Base-by-base conservation (phyloP, 2,113 vertebrate species). In the Cryptotis parvus region DNA sequence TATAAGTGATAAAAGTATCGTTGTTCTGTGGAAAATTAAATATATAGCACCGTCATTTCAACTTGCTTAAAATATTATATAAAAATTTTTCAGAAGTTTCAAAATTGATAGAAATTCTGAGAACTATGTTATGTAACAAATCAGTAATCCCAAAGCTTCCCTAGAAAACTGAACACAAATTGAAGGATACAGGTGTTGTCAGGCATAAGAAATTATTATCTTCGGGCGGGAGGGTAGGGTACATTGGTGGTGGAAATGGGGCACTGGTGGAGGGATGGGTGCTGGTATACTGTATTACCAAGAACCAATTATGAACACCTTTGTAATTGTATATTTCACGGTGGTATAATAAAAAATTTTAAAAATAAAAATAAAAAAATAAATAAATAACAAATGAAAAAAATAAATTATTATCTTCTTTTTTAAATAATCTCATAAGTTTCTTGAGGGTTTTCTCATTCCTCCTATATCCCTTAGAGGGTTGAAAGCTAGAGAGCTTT, bases 1-100 rank as follows among this genome's bases (percentile, higher is more conserved):
- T 94, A 91, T 94, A 96, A 55, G 31, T 31, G 49, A 87, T 74
- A 33, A 78, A 87, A 85, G 18, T 87, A 66, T 91, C 75, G 84
- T 43, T 94, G 1, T 90, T 90, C 39, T 91, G 90, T 83, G 68
- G 45, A 86, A 80, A 91, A 92, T 87, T 80, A 90, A 69, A 33
- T 90, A n/a, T 49, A 84, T 72, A 37, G 14, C 27, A 84, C 33
- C 78, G 68, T 83, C 29, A 83, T 88, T 92, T 83, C 82, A 88
- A 75, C 84, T 93, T 37, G 81, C n/a, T 91, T 96, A 92, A 84
- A 91, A 75, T 26, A 41, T 33, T 24, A 65, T 86, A 58, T 41
- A 91, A 84, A 78, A 81, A 94, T 69, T 22, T 85, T 88, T 22
- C 29, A 35, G 72, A 91, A 73, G 88, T 58, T 91, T 85, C 61